These are phyloP conservation scores for Dendrolimus pini DNA, from an alignment of 2,888 invertebrate species.

Conservation along the genomic window DNA sequence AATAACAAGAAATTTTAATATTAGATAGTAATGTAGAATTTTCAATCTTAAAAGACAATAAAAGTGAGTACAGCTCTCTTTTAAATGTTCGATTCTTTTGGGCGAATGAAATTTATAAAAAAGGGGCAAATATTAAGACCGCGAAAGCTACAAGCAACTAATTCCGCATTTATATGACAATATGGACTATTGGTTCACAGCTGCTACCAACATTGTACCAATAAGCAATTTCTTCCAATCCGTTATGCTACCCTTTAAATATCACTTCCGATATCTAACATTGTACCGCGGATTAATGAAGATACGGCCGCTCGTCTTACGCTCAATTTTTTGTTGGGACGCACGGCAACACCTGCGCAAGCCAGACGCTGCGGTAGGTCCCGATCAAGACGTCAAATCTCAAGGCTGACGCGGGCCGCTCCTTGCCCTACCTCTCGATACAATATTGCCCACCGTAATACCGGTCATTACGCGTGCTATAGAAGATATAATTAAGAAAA, in stretches of 20 bases:
- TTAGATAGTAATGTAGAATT: not conserved
- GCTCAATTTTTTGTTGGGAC: constrained; percentile 57
- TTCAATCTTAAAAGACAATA: too few relatives aligned
- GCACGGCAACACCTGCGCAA: constrained; percentile 63
- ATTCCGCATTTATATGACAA: constrained; percentile 6
- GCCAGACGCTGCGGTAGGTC: constrained; percentile 71
- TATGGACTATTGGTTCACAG: not conserved
- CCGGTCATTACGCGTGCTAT: constrained; percentile 43
- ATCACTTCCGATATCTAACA: constrained; percentile 42
- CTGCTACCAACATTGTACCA: constrained; percentile 4
- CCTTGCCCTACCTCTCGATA: constrained; percentile 49
- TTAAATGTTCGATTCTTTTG: not conserved
- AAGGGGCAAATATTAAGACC: not conserved
- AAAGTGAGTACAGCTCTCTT: too few relatives aligned
- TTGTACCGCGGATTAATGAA: constrained; percentile 49
- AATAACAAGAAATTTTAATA: not conserved
- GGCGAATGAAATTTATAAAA: not conserved
- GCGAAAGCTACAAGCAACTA: constrained; percentile 2
- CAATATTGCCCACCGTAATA: constrained; percentile 47
- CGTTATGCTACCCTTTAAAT: constrained; percentile 30
- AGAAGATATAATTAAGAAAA: constrained; percentile 36
- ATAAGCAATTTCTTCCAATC: constrained; percentile 9
- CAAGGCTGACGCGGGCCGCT: constrained; percentile 61
- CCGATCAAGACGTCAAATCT: constrained; percentile 74
- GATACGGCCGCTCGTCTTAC: constrained; percentile 62